phyloP scores from a whole-genome alignment of 2,888 invertebrate species.

The Cylloceria caligata region DNA sequence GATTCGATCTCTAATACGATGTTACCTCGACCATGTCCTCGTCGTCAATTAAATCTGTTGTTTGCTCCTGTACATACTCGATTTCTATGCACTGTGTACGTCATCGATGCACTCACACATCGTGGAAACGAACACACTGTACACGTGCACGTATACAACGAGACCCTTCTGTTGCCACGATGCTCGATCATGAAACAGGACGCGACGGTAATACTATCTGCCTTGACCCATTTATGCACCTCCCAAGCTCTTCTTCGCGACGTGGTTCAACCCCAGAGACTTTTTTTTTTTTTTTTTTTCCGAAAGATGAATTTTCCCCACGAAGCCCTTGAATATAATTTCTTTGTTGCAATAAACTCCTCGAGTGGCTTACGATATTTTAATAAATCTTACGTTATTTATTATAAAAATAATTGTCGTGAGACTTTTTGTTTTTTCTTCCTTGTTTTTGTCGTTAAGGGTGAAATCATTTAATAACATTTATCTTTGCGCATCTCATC shows the following conservation, averaged over 20 bases:
- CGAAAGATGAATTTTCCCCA: conserved; percentile 25
- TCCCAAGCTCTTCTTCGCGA: conserved; percentile 25
- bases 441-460: not conserved
- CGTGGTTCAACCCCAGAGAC: conserved; percentile 38
- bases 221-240: conserved; percentile 63
- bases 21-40: conserved; percentile 9
- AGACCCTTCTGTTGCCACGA: conserved; percentile 39
- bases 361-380: not conserved
- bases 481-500: not conserved
- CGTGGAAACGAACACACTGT: not conserved
- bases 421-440: not conserved
- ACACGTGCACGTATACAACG: conserved; percentile 11
- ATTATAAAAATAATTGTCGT: not conserved
- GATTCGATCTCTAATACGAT: not conserved
- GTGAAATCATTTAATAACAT: not conserved
- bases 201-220: conserved; percentile 54
- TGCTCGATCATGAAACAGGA: conserved; percentile 58
- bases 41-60: conserved; percentile 37
- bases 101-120: conserved; percentile 22
- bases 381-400: not conserved
- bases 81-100: conserved; percentile 43
- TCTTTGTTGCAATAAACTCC: conserved; percentile 1
- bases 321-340: conserved; percentile 35
- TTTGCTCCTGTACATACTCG: conserved; percentile 14
- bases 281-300: conserved; percentile 28